phyloP scores from a whole-genome alignment of 2,113 vertebrate species.

The Gavia stellata region DNA sequence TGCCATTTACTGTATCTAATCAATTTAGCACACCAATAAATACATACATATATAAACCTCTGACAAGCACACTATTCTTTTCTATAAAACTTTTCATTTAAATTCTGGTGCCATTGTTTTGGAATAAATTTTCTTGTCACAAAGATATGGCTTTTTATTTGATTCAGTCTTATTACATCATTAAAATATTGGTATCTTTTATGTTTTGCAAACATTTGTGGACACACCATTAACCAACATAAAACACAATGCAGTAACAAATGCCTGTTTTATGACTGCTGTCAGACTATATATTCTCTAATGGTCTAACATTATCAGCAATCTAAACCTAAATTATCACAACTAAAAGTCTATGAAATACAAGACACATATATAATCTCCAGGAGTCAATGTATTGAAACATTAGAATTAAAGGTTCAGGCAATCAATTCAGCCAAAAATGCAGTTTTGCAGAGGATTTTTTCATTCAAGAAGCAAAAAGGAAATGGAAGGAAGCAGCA shows the following conservation, averaged over 20 bases:
- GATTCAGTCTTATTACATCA: slow-evolving; percentile 70
- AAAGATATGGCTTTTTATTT: slow-evolving; percentile 72
- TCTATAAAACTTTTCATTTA: slow-evolving; percentile 71
- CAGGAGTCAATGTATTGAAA: slow-evolving; percentile 62
- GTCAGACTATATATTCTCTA: slow-evolving; percentile 79
- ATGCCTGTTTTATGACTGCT: slow-evolving; percentile 77
- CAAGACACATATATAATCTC: slow-evolving; percentile 68
- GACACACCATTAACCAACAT: slow-evolving; percentile 69
- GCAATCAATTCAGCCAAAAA: slow-evolving; percentile 70
- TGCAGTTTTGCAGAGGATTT: slow-evolving; percentile 43
- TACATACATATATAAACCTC: slow-evolving; percentile 53
- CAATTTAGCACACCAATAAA: slow-evolving; percentile 75
- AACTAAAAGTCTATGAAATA: slow-evolving; percentile 70
- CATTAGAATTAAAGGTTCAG: slow-evolving; percentile 66
- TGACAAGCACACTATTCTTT: slow-evolving; percentile 52
- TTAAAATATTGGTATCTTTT: slow-evolving; percentile 79
- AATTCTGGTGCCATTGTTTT: slow-evolving; percentile 71
- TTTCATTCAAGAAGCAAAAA: slow-evolving; percentile 40
- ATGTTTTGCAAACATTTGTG: slow-evolving; percentile 76
- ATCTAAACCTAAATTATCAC: slow-evolving; percentile 73
- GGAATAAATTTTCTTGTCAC: slow-evolving; percentile 73
- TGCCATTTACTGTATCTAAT: slow-evolving; percentile 72
- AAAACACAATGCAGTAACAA: slow-evolving; percentile 75
- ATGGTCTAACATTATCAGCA: slow-evolving; percentile 69
- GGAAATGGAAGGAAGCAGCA: slow-evolving; percentile 4